These are phyloP conservation scores for Australoheros scitulus DNA, from an alignment of 2,113 vertebrate species.

Conservation along the genomic window DNA sequence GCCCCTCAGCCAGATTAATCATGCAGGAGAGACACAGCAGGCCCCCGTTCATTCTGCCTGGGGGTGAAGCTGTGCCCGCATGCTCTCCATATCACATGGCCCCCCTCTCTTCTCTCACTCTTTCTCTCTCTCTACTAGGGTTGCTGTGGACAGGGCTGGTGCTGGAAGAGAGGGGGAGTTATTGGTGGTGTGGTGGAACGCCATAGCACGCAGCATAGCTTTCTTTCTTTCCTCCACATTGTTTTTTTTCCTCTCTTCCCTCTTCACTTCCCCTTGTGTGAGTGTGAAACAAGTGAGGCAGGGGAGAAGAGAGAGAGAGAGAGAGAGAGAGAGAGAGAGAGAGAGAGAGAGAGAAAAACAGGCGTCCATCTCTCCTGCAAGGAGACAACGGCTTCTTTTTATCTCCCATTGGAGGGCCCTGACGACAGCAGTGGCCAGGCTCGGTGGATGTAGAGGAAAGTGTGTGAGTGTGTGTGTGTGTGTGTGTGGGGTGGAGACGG, in stretches of 20 bases:
- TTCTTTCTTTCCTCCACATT: conserved; percentile 56
- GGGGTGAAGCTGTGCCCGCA: conserved; percentile 87
- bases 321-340: background rate
- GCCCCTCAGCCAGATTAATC: conserved; percentile 97
- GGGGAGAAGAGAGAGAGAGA: background rate
- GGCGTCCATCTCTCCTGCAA: conserved; percentile 73
- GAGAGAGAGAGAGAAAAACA: conserved; percentile 56
- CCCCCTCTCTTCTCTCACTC: conserved; percentile 43
- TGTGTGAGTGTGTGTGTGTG: background rate
- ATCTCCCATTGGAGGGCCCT: conserved; percentile 76
- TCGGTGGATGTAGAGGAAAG: conserved; percentile 68
- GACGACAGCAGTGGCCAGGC: conserved; percentile 72
- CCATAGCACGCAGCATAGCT: conserved; percentile 60
- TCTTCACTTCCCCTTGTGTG: conserved; percentile 61
- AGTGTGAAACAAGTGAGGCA: conserved; percentile 64
- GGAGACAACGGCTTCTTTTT: conserved; percentile 76
- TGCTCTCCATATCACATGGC: conserved; percentile 91
- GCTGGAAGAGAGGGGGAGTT: conserved; percentile 31
- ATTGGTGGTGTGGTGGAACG: conserved; percentile 66
- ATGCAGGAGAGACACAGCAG: conserved; percentile 96
- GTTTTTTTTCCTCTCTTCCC: conserved; percentile 26
- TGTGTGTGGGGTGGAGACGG: background rate
- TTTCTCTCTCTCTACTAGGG: conserved; percentile 68
- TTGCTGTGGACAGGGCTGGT: conserved; percentile 55
- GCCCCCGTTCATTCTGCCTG: conserved; percentile 89